Conservation (phyloP, 1,140 invertebrate species). For the Plodia interpunctella region DNA sequence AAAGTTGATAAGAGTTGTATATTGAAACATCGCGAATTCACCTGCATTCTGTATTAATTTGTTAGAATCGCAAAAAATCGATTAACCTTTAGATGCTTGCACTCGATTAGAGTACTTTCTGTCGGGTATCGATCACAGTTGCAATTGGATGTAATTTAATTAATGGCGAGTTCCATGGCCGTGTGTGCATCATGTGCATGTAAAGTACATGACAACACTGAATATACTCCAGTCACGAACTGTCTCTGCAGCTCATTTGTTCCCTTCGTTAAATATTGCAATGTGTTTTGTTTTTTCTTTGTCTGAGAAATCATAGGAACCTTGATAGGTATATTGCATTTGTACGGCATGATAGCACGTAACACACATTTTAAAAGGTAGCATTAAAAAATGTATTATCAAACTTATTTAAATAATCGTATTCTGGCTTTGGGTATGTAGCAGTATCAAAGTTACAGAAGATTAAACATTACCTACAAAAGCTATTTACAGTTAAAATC, state of each 20-base stretch:
- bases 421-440: too few species aligned
- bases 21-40: constrained; percentile 45
- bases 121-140: not conserved
- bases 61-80: constrained; percentile 1
- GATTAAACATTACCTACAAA: too few species aligned
- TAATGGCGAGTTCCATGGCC: not conserved
- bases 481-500: too few species aligned
- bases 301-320: not conserved
- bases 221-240: not conserved
- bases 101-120: not conserved
- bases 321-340: not conserved
- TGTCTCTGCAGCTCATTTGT: not conserved
- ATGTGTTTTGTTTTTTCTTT: not conserved
- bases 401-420: too few species aligned
- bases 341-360: too few species aligned
- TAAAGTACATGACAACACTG: not conserved
- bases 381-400: too few species aligned
- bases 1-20: constrained; percentile 53
- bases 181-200: not conserved
- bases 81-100: constrained; percentile 1
- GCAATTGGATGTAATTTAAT: not conserved
- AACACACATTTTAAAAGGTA: too few species aligned
- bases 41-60: constrained; percentile 23
- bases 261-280: constrained; percentile 5
- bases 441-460: too few species aligned